These are phyloP conservation scores for Protophormia terraenovae DNA, from an alignment of 2,888 invertebrate genomes.

Conservation along the genomic window DNA sequence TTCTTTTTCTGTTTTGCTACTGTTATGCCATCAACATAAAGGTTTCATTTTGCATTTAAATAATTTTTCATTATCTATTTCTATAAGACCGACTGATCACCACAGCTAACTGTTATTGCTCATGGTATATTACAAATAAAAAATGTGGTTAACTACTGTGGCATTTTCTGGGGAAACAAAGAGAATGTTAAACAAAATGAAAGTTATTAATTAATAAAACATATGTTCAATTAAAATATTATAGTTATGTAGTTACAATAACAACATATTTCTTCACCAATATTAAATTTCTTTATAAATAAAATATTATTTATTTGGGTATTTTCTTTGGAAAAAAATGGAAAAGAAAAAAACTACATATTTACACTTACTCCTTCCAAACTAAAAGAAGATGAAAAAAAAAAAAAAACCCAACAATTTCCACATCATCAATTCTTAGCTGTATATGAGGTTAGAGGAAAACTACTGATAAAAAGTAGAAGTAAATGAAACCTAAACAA, in stretches of 20 bases:
- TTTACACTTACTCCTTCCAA: not conserved
- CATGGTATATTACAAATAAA: constrained; percentile 15
- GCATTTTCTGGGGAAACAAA: constrained; percentile 11
- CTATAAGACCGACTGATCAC: not conserved
- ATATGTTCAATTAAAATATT: constrained; percentile 43
- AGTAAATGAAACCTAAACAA: constrained; percentile 48
- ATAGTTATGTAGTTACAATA: not conserved
- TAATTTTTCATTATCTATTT: not conserved
- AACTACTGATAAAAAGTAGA: not conserved
- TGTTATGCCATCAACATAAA: constrained; percentile 14
- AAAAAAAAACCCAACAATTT: constrained; percentile 21
- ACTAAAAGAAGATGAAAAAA: not conserved
- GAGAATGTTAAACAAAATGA: not conserved
- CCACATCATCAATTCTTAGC: constrained; percentile 59
- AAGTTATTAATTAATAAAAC: constrained; percentile 35
- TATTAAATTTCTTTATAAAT: constrained; percentile 1
- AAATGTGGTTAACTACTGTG: constrained; percentile 54
- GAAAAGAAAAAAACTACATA: not conserved
- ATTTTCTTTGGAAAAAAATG: too few species aligned
- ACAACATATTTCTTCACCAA: not conserved
- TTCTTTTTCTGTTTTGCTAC: too few species aligned
- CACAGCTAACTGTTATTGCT: constrained; percentile 48
- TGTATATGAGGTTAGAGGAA: constrained; percentile 16
- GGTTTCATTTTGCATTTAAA: constrained; percentile 20
- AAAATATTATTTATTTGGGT: not conserved